Evolutionary conservation across 2,888 invertebrate genomes (phyloP), one percentile per base, ranked within the genome.

Genomic region (Himalopsyche kuldschensis): DNA sequence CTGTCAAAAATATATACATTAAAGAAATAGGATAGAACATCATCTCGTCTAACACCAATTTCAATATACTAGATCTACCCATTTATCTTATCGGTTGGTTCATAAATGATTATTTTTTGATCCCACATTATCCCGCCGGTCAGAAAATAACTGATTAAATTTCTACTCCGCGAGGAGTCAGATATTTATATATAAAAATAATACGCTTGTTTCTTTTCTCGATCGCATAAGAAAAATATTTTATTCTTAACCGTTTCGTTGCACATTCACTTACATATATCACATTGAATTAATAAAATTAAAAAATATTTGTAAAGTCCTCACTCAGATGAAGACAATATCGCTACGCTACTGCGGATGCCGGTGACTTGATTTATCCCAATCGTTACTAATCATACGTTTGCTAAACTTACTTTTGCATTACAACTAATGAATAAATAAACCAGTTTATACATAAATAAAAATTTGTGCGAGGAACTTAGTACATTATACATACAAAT

Each of bases 391-490:
- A 41, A 31, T 24, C 35, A 76, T 35, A 30, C 35, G 35, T 35
- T 0, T 76, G 76, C 35, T 76, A 76, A 20, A 76, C 32, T 76
- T 76, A 35, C 76, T 76, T 32, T 35, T 35, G 41, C 35, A 76
- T 30, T 17, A 76, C 17, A 15, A 76, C 32, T 76, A 76, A 35
- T 32, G 32, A 76, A 35, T 76, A 76, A 76, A 76, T 41, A 76
- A 76, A 76, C 76, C 76, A 76, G 76, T 30, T 31, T 79, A 79
- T 48, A 48, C 30, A 79, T 79, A 48, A 79, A 47, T 79, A 75
- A 47, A 78, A 35, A 48, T 84, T 85, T 85, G 85, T 82, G 85
- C 85, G 79, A 85, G 83, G 85, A 85, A 85, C 85, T 85, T 79
- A 85, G 81, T 69, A 69, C 69, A 27, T 69, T 69, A 27, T 69